Evolutionary conservation across 2,888 invertebrate species (phyloP), one percentile per base, ranked within the genome.

Genomic region (Hypercompe scribonia): DNA sequence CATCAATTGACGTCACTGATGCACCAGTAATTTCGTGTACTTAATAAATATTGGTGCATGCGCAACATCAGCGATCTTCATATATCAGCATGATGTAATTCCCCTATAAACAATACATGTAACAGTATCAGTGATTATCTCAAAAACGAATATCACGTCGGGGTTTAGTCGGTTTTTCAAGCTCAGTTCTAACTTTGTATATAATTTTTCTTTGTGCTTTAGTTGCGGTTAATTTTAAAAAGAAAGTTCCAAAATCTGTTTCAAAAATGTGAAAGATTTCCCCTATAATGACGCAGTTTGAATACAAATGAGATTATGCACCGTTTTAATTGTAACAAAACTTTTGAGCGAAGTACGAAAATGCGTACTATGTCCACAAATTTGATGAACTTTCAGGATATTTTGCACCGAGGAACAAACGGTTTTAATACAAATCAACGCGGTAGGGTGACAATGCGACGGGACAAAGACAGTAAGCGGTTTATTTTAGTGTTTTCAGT

Each of bases 291-390:
- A 54, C 75, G 73, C 79, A 75, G 71, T 77, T 75, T 68, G 76
- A 81, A 75, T 73, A 71, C 72, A 77, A 80, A 82, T 73, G 69
- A 61, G 66, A 61, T 74, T 73, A 75, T 85, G 77, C 79, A 80
- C 81, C 73, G 81, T 70, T 79, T 79, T 84, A 87, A 88, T 89
- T 85, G 84, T 84, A 78, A 64, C 83, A 78, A 75, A 78, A 80
- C 73, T 84, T 78, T 82, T 87, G 88, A 88, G 88, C 76, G 77
- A 46, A 75, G 68, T 68, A 78, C 83, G 77, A 81, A 85, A 84
- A 84, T 88, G 87, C 85, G 87, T 86, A 81, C 73, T 85, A 82
- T 82, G 81, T 78, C 85, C 87, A 87, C 84, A 84, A 86, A 86
- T 85, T 86, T 83, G 72, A 74, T 76, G 78, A 77, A 83, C 81